Evolutionary conservation across 2,113 vertebrate genomes (phyloP).

Genomic region (Pitta sordida): DNA sequence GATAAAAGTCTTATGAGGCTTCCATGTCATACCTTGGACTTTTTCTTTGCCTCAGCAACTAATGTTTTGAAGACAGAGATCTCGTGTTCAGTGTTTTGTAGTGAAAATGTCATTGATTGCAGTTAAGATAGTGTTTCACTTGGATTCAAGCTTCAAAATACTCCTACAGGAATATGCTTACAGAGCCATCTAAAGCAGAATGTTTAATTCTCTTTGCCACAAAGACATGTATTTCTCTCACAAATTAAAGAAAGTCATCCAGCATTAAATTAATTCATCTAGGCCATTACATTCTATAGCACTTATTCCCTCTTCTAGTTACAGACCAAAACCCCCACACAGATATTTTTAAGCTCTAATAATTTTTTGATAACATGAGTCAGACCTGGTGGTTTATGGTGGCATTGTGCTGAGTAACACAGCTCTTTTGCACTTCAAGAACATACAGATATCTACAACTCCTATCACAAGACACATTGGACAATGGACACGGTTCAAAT

Average conservation of each 20-base stretch:
- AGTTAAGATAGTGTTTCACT: not conserved
- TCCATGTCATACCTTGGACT: not conserved
- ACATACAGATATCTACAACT: not conserved
- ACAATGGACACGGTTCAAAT: not conserved
- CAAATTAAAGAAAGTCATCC: not conserved
- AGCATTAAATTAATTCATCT: not conserved
- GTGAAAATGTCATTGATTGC: not conserved
- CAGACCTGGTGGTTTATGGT: not conserved
- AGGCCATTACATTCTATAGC: not conserved
- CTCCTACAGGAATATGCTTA: not conserved
- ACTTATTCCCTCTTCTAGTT: not conserved
- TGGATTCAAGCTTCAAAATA: not conserved
- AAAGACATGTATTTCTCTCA: not conserved
- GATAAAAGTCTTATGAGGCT: not conserved
- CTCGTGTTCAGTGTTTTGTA: not conserved
- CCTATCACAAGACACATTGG: not conserved
- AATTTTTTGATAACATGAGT: not conserved
- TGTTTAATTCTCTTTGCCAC: not conserved
- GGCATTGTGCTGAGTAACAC: not conserved
- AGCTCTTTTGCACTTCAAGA: not conserved
- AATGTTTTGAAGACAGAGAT: not conserved
- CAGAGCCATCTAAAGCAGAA: not conserved
- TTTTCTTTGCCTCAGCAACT: not conserved
- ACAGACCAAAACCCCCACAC: not conserved
- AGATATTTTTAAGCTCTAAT: not conserved